Conservation (phyloP, 2,797 vertebrate species). For the Pantherophis vulpinus region DNA sequence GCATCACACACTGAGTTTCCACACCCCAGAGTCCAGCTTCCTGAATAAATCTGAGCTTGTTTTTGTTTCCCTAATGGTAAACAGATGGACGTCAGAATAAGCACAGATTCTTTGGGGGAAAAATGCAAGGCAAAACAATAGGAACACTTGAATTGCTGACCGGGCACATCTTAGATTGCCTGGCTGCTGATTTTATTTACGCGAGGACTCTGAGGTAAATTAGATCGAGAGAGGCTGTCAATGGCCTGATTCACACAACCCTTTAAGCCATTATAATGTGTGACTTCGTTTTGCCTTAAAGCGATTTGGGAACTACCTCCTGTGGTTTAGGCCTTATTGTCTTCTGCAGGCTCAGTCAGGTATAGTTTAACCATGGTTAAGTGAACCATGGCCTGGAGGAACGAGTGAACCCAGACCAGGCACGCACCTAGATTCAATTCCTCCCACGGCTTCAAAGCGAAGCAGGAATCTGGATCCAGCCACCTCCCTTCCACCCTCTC, state of each 20-base stretch:
- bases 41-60: neutral
- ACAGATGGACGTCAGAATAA: neutral
- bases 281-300: neutral
- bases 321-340: neutral
- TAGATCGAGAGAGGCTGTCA: neutral
- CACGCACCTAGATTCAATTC: neutral
- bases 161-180: neutral
- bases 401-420: neutral
- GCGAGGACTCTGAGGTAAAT: neutral
- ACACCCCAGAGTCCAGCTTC: neutral
- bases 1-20: neutral
- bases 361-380: neutral
- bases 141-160: neutral
- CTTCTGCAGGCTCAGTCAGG: neutral
- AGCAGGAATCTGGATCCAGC: neutral
- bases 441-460: neutral
- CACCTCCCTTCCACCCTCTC: neutral
- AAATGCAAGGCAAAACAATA: neutral
- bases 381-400: neutral
- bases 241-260: neutral
- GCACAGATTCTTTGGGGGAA: neutral
- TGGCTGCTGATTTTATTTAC: neutral
- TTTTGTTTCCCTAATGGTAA: neutral
- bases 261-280: neutral
- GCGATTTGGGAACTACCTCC: neutral